phyloP scores from a whole-genome alignment of 2,113 vertebrate species.

The Murina feae region DNA sequence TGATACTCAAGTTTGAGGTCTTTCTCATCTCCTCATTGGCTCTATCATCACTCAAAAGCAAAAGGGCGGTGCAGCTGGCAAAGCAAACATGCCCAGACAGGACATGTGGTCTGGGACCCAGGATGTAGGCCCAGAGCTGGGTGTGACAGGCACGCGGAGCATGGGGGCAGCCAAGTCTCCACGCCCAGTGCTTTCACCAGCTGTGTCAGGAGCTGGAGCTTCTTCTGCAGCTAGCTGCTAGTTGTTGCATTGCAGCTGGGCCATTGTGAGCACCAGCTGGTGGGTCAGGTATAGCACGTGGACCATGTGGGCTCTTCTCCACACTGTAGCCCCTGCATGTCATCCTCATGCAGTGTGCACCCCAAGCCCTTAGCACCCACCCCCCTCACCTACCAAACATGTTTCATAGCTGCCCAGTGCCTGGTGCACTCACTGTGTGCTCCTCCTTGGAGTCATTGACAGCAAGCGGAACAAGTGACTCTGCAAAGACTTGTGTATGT shows the following conservation, averaged over 20 bases:
- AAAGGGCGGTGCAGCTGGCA: conserved; percentile 81
- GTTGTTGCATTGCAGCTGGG: conserved; percentile 88
- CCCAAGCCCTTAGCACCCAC: conserved; percentile 80
- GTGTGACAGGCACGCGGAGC: background rate
- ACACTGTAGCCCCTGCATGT: conserved; percentile 84
- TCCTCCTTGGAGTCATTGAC: conserved; percentile 65
- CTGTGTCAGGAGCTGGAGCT: conserved; percentile 83
- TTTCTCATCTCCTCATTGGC: conserved; percentile 64
- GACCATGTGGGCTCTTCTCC: conserved; percentile 85
- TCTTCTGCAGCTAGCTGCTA: conserved; percentile 79
- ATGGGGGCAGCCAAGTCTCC: conserved; percentile 69
- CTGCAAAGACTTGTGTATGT: conserved; percentile 49
- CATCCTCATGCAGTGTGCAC: conserved; percentile 84
- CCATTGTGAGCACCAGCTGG: conserved; percentile 82
- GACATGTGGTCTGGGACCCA: background rate
- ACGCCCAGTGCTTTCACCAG: conserved; percentile 87
- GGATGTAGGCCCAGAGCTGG: background rate
- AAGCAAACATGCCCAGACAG: conserved; percentile 75
- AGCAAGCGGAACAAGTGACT: rapidly evolving
- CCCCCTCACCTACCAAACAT: background rate
- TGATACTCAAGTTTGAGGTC: conserved; percentile 54
- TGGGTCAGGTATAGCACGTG: conserved; percentile 83
- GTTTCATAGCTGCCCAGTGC: conserved; percentile 83
- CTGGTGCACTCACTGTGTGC: conserved; percentile 75
- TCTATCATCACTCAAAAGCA: conserved; percentile 70